Base-by-base conservation (phyloP, 1,140 invertebrate species). In the Arctopsyche grandis region DNA sequence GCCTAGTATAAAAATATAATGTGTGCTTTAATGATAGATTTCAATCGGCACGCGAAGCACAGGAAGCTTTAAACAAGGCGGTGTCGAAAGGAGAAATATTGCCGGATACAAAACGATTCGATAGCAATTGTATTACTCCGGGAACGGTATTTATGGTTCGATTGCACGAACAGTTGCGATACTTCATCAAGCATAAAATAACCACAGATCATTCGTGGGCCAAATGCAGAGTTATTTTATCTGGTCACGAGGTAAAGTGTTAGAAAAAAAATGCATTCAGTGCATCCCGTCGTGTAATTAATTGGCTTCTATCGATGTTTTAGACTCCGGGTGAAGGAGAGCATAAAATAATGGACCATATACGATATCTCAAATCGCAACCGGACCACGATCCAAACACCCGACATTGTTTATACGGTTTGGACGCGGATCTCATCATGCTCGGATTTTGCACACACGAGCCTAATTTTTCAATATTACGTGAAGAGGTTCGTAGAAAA, bases 341-440 rank as follows among this genome's bases (percentile, higher is more conserved):
- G 88, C 98, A 99, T 86, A 99, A 99, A 89, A 98, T 99, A 66
- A 98, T 99, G 97, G 97, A 99, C 85, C 99, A 96, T 84, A 98
- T 99, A 81, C 89, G 97, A 16, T 96, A 94, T 87, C 89, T 95
- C 84, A 94, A 95, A 83, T 91, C 95, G 0, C 92, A 95, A 85
- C 91, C 94, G 1, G 91, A 92, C 78, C 97, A 97, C 86, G 92
- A 98, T 87, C 91, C 93, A 0, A 95, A 98, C 84, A 98, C 95
- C 0, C 88, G 96, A 5, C 97, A 99, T 86, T 99, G 97, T 87
- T 88, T 99, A 7, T 99, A 99, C 86, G 98, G 98, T 0, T 88
- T 98, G 9, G 98, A 99, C 89, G 97, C 97, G 19, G 98, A 99
- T 91, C 89, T 99, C 71, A 97, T 99, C 79, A 98, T 99, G 93